Conservation (phyloP, 2,797 vertebrate genomes). For the Sebastolobus altivelis region DNA sequence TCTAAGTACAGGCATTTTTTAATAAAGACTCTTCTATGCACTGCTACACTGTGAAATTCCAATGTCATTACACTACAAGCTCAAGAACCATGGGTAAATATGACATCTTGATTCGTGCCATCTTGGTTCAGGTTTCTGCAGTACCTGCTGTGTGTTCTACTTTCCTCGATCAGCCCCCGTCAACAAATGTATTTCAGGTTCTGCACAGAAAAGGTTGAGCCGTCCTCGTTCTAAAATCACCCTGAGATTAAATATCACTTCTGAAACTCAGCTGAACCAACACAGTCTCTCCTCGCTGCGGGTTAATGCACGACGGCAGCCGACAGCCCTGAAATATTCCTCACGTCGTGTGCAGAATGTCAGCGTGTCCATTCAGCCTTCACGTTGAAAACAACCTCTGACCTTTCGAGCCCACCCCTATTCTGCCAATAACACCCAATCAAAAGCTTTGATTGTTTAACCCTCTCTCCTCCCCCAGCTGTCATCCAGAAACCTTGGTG, state of each 20-base stretch:
- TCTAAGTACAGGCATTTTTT: background rate
- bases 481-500: conserved; percentile 56
- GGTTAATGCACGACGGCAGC: conserved; percentile 27
- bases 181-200: conserved; percentile 66
- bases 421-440: conserved; percentile 61
- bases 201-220: conserved; percentile 43
- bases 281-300: conserved; percentile 19
- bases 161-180: conserved; percentile 28
- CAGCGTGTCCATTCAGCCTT: conserved; percentile 64
- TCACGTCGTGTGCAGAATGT: conserved; percentile 67
- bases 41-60: background rate
- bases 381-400: conserved; percentile 60
- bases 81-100: background rate
- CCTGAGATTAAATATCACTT: conserved; percentile 68
- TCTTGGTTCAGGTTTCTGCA: conserved; percentile 15
- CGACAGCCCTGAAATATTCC: conserved; percentile 42
- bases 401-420: conserved; percentile 56
- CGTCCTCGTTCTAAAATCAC: conserved; percentile 41
- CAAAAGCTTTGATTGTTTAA: conserved; percentile 75
- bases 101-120: background rate
- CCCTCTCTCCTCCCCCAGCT: conserved; percentile 63
- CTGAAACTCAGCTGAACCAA: conserved; percentile 63
- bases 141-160: conserved; percentile 2
- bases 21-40: background rate
- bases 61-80: background rate